Base-by-base conservation (phyloP, 2,888 invertebrate genomes). In the Leptopilina drosophilae region DNA sequence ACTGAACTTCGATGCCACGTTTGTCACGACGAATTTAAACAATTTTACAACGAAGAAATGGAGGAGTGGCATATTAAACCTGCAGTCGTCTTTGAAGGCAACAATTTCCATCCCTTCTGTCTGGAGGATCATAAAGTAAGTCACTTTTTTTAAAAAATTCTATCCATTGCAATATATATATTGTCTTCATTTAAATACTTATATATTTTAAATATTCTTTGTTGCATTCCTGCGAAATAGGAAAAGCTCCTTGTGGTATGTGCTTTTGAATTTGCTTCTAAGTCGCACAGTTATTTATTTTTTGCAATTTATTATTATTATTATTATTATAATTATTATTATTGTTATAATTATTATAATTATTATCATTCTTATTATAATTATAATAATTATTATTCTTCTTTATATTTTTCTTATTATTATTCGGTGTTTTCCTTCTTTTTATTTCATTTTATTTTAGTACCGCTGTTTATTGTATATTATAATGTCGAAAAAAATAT, bases 11-110 rank as follows among this genome's bases (percentile, higher is more conserved):
- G 93, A 65, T 99, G 99, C 92, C 96, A 96, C 84, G 96, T 98
- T 77, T 99, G 99, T 92, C 95, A 96, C 14, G 99, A 99, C 93
- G 94, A 94, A 84, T 99, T 99, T 93, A 97, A 98, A 85, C 97
- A 97, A 92, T 98, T 97, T 93, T 99, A 97, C 93, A 97, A 98
- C 91, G 98, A 99, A 92, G 99, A 99, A 87, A 95, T 96, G 84
- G 99, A 99, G 91, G 98, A 98, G 90, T 99, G 99, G 99, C 97
- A 98, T 90, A 93, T 99, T 46, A 93, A 96, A 82, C 96, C 97
- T 90, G 97, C 98, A 0, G 93, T 97, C 26, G 93, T 94, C 7
- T 95, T 96, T 53, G 95, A 97, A 78, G 95, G 94, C 0, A 94
- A 94, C 82, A 95, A 95, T 86, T 98, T 97, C 91, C 98, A 98